A percentile compares a stretch with the other conserved stretches of the same genome.
Evolutionary conservation across 2,888 invertebrate species (phyloP).

Genomic region (Melinaea menophilus): DNA sequence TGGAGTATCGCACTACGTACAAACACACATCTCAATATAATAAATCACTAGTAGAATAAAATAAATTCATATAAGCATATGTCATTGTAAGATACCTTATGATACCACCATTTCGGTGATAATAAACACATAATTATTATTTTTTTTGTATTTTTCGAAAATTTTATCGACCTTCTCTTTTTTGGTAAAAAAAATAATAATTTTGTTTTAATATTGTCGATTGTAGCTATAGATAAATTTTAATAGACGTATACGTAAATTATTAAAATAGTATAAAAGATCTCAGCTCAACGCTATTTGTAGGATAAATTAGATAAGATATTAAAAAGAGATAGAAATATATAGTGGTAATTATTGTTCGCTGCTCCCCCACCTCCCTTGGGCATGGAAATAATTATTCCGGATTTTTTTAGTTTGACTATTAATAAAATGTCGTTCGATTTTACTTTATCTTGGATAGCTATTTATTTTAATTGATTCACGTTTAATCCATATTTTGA

Average conservation of each 20-base stretch:
- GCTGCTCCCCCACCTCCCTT: conserved; percentile 59
- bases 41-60: too few relatives aligned
- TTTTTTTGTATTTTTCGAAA: too few relatives aligned
- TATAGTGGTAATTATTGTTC: conserved; percentile 63
- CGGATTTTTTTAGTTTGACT: conserved; percentile 17
- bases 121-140: too few relatives aligned
- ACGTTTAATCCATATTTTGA: conserved; percentile 26
- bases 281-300: conserved; percentile 76
- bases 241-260: conserved; percentile 44
- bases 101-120: too few relatives aligned
- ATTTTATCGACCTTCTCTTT: too few relatives aligned
- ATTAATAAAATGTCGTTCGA: conserved; percentile 11
- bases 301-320: conserved; percentile 55
- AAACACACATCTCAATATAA: too few relatives aligned
- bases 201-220: conserved; percentile 8
- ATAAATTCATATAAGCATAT: too few relatives aligned
- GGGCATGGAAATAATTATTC: conserved; percentile 40
- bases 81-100: too few relatives aligned
- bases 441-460: conserved; percentile 2
- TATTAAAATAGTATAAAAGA: conserved; percentile 66
- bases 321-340: conserved; percentile 38
- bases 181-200: too few relatives aligned
- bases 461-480: not conserved
- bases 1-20: too few relatives aligned
- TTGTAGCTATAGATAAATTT: conserved; percentile 36